Percentiles rank a stretch among this genome's conserved stretches.
Evolutionary conservation across 1,140 invertebrate genomes (phyloP).

Genomic region (Hycleus phaleratus): DNA sequence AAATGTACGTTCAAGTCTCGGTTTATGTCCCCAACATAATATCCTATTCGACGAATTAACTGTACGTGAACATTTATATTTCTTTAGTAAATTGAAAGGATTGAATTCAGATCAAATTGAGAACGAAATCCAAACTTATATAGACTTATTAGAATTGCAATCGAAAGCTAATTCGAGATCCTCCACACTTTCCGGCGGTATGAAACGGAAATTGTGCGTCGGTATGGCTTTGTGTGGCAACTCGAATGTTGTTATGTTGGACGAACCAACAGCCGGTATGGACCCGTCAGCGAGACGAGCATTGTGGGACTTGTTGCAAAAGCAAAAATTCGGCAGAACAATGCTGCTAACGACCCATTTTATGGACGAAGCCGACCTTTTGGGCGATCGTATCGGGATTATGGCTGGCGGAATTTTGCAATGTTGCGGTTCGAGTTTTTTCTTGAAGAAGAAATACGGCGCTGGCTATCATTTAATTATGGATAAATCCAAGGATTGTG

Average conservation of each 20-base stretch:
- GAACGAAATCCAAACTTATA: slow-evolving; percentile 52
- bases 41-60: slow-evolving; percentile 86
- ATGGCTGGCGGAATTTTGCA: slow-evolving; percentile 71
- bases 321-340: slow-evolving; percentile 47
- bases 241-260: slow-evolving; percentile 68
- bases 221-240: slow-evolving; percentile 69
- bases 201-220: slow-evolving; percentile 74
- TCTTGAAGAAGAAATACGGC: slow-evolving; percentile 81
- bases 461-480: slow-evolving; percentile 53
- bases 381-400: slow-evolving; percentile 88
- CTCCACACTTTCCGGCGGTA: slow-evolving; percentile 67
- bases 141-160: slow-evolving; percentile 59
- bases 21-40: slow-evolving; percentile 92
- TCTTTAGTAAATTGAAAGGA: slow-evolving; percentile 74
- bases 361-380: slow-evolving; percentile 95
- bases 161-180: slow-evolving; percentile 49
- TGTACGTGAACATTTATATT: slow-evolving; percentile 81
- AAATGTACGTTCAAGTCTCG: slow-evolving; percentile 59
- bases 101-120: slow-evolving; percentile 48
- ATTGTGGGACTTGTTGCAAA: slow-evolving; percentile 77
- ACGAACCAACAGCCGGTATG: slow-evolving; percentile 93
- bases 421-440: slow-evolving; percentile 80
- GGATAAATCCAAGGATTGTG: slow-evolving; percentile 45
- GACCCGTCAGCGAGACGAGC: slow-evolving; percentile 85
- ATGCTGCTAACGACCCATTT: slow-evolving; percentile 93